Percentiles rank a stretch among this genome's conserved stretches.
phyloP scores from a whole-genome alignment of 2,797 vertebrate genomes.

The Pseudomugil tenellus region DNA sequence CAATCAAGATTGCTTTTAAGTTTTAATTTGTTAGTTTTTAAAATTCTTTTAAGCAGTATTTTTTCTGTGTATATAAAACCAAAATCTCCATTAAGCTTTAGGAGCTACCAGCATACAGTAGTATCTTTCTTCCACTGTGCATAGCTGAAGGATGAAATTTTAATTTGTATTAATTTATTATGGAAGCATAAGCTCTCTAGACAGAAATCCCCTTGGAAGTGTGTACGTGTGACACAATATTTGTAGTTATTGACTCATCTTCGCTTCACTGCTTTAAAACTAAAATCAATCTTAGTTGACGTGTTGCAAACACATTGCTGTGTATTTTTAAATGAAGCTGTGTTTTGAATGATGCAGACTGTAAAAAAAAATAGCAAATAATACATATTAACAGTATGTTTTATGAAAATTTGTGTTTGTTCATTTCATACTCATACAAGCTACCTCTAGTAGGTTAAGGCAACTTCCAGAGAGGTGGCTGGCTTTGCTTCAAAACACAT shows the following conservation, averaged over 20 bases:
- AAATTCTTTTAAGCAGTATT: not conserved
- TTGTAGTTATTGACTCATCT: slow-evolving; percentile 46
- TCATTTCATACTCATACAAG: not conserved
- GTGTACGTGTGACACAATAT: slow-evolving; percentile 36
- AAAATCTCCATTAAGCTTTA: not conserved
- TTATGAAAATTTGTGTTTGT: not conserved
- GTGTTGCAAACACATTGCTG: slow-evolving; percentile 15
- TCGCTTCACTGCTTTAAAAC: slow-evolving; percentile 21
- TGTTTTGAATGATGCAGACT: slow-evolving; percentile 6
- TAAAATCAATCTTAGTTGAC: slow-evolving; percentile 17
- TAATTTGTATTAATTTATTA: slow-evolving; percentile 17
- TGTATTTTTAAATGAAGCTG: slow-evolving; percentile 20
- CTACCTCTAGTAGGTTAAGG: not conserved
- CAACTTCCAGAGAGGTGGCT: not conserved
- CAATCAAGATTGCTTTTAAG: not conserved
- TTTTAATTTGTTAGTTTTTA: not conserved
- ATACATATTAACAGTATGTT: not conserved
- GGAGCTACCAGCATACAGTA: not conserved
- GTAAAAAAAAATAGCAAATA: not conserved
- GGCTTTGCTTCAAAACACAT: not conserved
- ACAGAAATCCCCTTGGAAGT: slow-evolving; percentile 43
- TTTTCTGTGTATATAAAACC: not conserved
- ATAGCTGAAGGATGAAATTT: slow-evolving; percentile 19
- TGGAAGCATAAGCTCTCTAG: slow-evolving; percentile 12
- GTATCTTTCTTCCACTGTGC: not conserved